These are phyloP conservation scores for Caenorhabditis wallacei DNA, from an alignment of 2,888 invertebrate genomes.

Conservation along the genomic window DNA sequence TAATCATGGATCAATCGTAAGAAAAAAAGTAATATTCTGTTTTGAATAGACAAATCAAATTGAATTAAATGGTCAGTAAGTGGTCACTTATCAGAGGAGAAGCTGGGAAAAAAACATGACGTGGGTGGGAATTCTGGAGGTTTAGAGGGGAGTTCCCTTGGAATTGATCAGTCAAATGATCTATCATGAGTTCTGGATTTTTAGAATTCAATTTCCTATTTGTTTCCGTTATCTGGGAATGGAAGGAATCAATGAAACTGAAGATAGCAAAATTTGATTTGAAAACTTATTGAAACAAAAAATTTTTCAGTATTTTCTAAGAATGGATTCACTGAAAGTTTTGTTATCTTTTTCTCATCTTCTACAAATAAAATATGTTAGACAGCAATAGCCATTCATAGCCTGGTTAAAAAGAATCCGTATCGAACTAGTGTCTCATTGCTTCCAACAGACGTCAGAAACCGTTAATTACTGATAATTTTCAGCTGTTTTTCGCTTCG, in stretches of 20 bases:
- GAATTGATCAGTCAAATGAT: too few species aligned
- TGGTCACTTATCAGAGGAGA: conserved; percentile 6
- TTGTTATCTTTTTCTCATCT: too few species aligned
- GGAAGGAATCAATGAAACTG: background rate
- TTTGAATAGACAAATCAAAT: too few species aligned
- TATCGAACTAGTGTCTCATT: background rate
- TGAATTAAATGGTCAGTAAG: conserved; percentile 1
- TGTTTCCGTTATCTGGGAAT: background rate
- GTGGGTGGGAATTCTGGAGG: conserved; percentile 12
- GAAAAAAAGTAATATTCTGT: background rate
- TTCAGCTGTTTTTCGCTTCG: conserved; percentile 20
- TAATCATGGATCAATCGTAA: background rate
- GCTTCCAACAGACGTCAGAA: background rate
- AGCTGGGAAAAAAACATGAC: conserved; percentile 14
- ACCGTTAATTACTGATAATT: background rate
- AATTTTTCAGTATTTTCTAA: too few species aligned
- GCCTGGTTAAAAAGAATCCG: too few species aligned
- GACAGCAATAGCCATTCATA: too few species aligned
- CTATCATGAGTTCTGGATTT: conserved; percentile 10
- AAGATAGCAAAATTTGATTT: background rate
- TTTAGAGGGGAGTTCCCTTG: background rate
- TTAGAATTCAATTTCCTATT: conserved; percentile 15
- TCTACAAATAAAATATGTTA: too few species aligned
- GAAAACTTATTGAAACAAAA: background rate
- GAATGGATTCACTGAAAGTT: too few species aligned